These are phyloP conservation scores for Centrocercus urophasianus DNA, from an alignment of 2,113 vertebrate species.

Conservation along the genomic window DNA sequence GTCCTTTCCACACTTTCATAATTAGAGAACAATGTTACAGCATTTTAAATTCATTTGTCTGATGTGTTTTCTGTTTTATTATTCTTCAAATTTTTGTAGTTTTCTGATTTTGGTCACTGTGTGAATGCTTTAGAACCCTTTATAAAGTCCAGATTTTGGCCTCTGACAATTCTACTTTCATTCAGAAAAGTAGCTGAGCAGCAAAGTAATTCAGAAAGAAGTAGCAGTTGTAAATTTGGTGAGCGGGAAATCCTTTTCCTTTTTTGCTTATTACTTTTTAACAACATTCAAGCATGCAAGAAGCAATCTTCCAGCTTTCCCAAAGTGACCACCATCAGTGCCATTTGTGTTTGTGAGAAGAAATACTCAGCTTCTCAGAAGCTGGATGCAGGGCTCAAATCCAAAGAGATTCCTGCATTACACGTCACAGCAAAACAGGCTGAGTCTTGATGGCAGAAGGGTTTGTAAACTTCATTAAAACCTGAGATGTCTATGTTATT, in stretches of 20 bases:
- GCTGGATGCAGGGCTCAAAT: rapidly evolving
- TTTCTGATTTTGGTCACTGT: background rate
- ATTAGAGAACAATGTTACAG: background rate
- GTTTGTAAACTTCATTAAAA: background rate
- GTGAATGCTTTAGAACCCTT: background rate
- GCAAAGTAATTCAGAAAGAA: background rate
- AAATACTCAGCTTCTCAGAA: background rate
- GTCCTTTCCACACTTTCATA: background rate
- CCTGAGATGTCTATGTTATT: background rate
- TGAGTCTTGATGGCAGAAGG: background rate
- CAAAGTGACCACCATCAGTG: background rate
- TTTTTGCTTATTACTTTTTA: background rate
- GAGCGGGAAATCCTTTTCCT: background rate
- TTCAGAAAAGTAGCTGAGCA: background rate
- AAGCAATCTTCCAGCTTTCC: background rate
- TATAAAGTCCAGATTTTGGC: background rate
- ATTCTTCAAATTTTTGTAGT: background rate
- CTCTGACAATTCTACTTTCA: background rate
- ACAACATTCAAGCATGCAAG: background rate
- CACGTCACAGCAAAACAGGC: background rate
- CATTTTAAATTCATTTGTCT: background rate
- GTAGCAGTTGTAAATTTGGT: background rate
- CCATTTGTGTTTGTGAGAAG: background rate
- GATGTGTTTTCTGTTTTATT: background rate
- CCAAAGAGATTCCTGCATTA: background rate